Evolutionary conservation across 2,797 vertebrate species (phyloP).

Genomic region (Gymnoscopelus microlampas): DNA sequence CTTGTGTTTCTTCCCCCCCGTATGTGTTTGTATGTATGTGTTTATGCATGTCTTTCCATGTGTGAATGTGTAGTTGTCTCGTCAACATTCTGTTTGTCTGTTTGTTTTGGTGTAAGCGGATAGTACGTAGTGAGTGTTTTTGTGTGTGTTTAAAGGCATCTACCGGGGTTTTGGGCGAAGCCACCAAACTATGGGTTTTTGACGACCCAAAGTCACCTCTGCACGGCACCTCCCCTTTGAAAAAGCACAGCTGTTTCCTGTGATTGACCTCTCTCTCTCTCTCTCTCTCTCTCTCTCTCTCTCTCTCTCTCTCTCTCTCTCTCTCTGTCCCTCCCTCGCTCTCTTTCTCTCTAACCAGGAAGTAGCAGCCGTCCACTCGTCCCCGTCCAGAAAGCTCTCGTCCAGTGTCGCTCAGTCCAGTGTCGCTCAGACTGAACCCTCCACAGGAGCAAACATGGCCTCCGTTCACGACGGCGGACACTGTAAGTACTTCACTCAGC

Average conservation of each 20-base stretch:
- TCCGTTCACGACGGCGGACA: constrained; percentile 35
- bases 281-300: not conserved
- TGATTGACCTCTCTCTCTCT: constrained; percentile 36
- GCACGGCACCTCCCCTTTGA: constrained; percentile 9
- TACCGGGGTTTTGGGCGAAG: not conserved
- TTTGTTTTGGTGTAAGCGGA: no score
- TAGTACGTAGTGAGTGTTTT: no score
- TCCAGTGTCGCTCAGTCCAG: constrained; percentile 21
- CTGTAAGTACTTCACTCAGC: constrained; percentile 57
- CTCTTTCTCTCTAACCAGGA: constrained; percentile 58
- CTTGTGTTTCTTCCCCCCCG: not conserved
- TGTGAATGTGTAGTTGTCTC: not conserved
- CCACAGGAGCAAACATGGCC: constrained; percentile 52
- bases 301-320: constrained; percentile 28
- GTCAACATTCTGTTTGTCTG: no score
- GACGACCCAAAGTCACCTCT: constrained; percentile 40
- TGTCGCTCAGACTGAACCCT: constrained; percentile 15
- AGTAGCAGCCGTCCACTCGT: constrained; percentile 44
- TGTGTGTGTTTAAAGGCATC: not conserved
- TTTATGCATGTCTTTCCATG: constrained; percentile 14
- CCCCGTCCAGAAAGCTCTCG: constrained; percentile 37
- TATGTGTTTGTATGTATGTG: not conserved
- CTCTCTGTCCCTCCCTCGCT: constrained; percentile 7
- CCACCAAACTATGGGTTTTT: constrained; percentile 19
- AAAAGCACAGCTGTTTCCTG: constrained; percentile 60